Evolutionary conservation across 2,113 vertebrate species (phyloP).

Genomic region (Argyrosomus japonicus): DNA sequence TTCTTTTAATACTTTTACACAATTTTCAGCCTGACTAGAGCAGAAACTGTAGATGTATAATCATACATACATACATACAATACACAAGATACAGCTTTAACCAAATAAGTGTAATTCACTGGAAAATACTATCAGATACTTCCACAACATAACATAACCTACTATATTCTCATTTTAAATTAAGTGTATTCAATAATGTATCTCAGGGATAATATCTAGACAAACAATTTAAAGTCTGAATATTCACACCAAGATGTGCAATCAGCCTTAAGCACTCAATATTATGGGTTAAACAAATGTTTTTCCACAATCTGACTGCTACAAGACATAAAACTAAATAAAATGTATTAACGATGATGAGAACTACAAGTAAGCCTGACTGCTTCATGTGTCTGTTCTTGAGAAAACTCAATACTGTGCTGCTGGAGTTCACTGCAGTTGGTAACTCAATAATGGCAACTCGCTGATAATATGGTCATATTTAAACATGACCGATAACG

Average conservation of each 20-base stretch:
- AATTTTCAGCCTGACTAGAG: not conserved
- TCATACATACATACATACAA: too few relatives aligned
- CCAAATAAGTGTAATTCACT: not conserved
- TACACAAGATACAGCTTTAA: too few relatives aligned
- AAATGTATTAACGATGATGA: not conserved
- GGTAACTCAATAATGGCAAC: conserved; percentile 59
- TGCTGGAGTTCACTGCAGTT: conserved; percentile 34
- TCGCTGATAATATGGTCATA: conserved; percentile 73
- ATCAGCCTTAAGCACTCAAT: too few relatives aligned
- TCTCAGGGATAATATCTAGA: not conserved
- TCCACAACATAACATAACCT: not conserved
- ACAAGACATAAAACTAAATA: not conserved
- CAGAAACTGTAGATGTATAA: not conserved
- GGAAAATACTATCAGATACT: not conserved
- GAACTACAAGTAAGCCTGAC: not conserved
- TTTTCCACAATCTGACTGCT: not conserved
- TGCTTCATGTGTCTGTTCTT: conserved; percentile 9
- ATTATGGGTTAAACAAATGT: too few relatives aligned
- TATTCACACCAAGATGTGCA: too few relatives aligned
- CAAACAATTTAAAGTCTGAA: not conserved
- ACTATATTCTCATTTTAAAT: not conserved
- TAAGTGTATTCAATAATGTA: not conserved
- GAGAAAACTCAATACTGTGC: conserved; percentile 18
- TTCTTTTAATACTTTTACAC: not conserved
- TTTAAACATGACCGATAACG: conserved; percentile 79